Percentiles rank a stretch among this genome's conserved stretches.
Conservation (phyloP, 1,140 invertebrate species). For the Oncopeltus fasciatus region DNA sequence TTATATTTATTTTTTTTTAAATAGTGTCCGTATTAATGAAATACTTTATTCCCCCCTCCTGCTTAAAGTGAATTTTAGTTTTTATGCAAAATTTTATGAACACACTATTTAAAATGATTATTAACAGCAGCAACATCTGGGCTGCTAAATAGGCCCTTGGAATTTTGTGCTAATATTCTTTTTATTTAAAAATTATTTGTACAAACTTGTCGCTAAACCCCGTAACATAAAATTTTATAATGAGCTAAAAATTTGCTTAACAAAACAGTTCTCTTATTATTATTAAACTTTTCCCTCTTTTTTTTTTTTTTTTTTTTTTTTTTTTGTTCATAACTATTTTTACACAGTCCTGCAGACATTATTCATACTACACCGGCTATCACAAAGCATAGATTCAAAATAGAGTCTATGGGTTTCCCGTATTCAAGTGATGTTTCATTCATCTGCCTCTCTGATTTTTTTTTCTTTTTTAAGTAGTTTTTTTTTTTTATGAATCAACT, state of each 20-base stretch:
- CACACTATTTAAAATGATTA: background rate
- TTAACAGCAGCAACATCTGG: background rate
- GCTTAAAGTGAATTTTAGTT: background rate
- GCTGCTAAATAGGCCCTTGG: background rate
- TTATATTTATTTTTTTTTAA: background rate
- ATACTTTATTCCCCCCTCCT: background rate
- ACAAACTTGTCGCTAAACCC: background rate
- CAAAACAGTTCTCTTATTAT: background rate
- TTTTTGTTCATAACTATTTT: background rate
- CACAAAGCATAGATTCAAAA: background rate
- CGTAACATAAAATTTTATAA: conserved; percentile 1
- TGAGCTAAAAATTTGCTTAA: background rate
- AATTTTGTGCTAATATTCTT: conserved; percentile 6
- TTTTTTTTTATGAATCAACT: conserved; percentile 2
- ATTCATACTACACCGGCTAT: conserved; percentile 1
- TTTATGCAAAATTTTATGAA: background rate
- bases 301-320: background rate
- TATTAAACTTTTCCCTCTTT: background rate
- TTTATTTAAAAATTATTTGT: conserved; percentile 3
- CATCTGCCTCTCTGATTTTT: background rate
- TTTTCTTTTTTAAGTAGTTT: background rate
- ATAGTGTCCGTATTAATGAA: background rate
- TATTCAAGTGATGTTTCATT: conserved; percentile 7
- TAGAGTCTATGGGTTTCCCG: background rate
- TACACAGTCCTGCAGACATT: background rate